These are phyloP conservation scores for Cyaniris semiargus DNA, from an alignment of 2,888 invertebrate species.

Conservation along the genomic window DNA sequence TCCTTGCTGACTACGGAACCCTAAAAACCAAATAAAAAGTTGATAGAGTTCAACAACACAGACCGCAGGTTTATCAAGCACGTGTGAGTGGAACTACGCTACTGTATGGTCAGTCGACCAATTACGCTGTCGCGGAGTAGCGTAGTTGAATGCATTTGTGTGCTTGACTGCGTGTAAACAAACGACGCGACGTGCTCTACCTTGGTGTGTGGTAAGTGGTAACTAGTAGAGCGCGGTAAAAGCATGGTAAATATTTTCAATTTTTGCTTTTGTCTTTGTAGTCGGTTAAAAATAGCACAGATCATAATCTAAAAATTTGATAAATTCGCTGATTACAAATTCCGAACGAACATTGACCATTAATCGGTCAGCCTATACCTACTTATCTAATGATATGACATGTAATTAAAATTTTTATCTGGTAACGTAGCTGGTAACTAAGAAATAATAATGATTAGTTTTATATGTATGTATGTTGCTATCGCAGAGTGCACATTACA, in stretches of 20 bases:
- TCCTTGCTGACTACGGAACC: too few species aligned
- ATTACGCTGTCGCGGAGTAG: too few species aligned
- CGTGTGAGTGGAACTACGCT: too few species aligned
- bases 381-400: not conserved
- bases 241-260: not conserved
- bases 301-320: not conserved
- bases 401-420: not conserved
- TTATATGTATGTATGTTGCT: not conserved
- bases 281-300: not conserved
- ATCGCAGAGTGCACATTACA: not conserved
- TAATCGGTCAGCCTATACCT: not conserved
- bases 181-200: too few species aligned
- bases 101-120: too few species aligned
- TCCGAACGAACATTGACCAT: not conserved
- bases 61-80: too few species aligned
- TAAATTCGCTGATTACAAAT: not conserved
- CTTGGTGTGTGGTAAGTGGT: too few species aligned
- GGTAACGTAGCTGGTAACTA: not conserved
- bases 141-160: too few species aligned
- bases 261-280: not conserved
- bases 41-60: too few species aligned
- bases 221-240: too few species aligned
- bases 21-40: too few species aligned
- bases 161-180: too few species aligned
- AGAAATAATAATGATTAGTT: not conserved